Base-by-base conservation (phyloP, 2,888 invertebrate genomes). In the Lathronympha strigana region DNA sequence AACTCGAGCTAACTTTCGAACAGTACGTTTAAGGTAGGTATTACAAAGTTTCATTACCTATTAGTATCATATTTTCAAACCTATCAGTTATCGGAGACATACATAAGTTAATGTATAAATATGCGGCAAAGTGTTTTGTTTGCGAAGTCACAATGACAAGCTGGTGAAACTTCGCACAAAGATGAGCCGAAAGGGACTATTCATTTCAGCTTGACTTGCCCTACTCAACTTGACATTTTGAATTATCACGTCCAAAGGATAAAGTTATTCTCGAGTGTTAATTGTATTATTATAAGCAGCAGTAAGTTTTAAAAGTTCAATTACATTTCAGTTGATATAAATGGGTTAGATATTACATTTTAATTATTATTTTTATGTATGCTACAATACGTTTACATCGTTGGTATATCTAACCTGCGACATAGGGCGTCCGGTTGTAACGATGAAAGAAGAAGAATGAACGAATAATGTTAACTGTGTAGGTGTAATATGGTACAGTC, bases 131-230 rank as follows among this genome's bases (percentile, higher is more conserved):
- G 53, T 54, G 58, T 69, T 47, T 50, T 63, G 49, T 63, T 71
- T 21, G 58, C 67, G 17, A 70, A 72, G 45, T 69, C 62, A 72
- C 71, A 63, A 72, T 71, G 71, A 63, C 63, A 33, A 57, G 50
- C 40, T 63, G n/a, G 21, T 58, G 63, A 49, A 63, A 67, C 63
- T 63, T 67, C 54, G 47, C 31, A 58, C 63, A 58, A 67, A 49
- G 53, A 67, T 53, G 63, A 53, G 25, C 36, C 54, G 36, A 63
- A 53, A 53, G 63, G 54, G 67, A 47, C 63, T 67, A 67, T 63
- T 67, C 67, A 63, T 63, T 63, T 67, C 54, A 36, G 49, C 63
- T 53, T 57, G 58, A 58, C 51, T 58, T 60, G 58, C 54, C 60
- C 53, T 54, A 60, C 58, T 63, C 58, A 45, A 54, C 19, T 47